A percentile compares a stretch with the other conserved stretches of the same genome.
phyloP scores from a whole-genome alignment of 1,140 invertebrate genomes.

The Ceratina calcarata region DNA sequence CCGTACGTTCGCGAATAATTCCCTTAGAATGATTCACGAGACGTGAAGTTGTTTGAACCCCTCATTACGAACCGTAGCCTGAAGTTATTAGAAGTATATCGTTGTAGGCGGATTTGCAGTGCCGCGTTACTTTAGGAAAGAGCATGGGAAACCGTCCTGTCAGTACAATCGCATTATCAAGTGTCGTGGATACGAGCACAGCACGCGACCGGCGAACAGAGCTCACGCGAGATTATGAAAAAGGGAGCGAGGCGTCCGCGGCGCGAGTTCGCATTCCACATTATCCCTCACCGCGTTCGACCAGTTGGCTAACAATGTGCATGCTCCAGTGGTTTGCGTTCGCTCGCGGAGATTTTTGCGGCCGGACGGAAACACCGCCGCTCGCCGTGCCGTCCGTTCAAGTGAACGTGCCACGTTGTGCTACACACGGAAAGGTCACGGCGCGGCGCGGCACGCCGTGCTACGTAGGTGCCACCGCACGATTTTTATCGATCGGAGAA shows the following conservation, averaged over 20 bases:
- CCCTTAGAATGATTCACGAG: no score
- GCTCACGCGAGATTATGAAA: not conserved
- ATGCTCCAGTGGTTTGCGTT: slow-evolving; percentile 64
- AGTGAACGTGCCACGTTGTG: slow-evolving; percentile 52
- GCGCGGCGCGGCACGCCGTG: no score
- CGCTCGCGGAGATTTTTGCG: slow-evolving; percentile 50
- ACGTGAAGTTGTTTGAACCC: no score
- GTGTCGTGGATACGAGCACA: slow-evolving; percentile 3
- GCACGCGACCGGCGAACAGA: not conserved
- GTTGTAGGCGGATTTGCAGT: no score
- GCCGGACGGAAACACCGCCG: slow-evolving; percentile 31
- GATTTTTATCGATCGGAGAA: slow-evolving; percentile 44
- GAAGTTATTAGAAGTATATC: no score
- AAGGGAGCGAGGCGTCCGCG: slow-evolving; percentile 12
- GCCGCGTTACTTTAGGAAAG: no score
- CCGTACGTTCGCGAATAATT: no score
- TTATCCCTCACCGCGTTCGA: slow-evolving; percentile 5
- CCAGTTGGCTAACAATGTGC: slow-evolving; percentile 63
- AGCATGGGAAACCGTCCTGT: no score
- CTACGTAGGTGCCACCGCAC: not conserved
- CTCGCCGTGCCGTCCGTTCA: slow-evolving; percentile 1
- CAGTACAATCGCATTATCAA: not conserved
- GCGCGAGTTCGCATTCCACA: slow-evolving; percentile 46
- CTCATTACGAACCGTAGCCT: no score
- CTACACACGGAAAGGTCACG: slow-evolving; percentile 49